Evolutionary conservation across 2,888 invertebrate species (phyloP), one percentile per base, ranked within the genome.

Genomic region (Ormyrus thymus): DNA sequence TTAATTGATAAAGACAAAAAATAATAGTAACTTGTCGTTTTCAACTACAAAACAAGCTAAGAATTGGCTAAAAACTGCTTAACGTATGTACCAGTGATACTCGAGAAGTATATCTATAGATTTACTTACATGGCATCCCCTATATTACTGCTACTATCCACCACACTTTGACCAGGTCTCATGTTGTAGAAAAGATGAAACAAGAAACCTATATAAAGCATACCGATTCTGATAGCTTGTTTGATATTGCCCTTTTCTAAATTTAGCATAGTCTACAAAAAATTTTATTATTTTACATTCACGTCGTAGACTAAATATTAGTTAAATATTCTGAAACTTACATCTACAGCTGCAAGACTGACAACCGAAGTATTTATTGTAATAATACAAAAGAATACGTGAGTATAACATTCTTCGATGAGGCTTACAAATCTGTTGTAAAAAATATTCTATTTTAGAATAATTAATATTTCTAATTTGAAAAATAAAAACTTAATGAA

Each of bases 301-400:
- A 13, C 53, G 7, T 11, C 53, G 7, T 11, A 11, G 6, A 50
- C 7, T 50, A 51, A 61, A n/a, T 15, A 43, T 15, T 45, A 45
- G 6, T 50, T 3, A 50, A 53, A 15, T 29, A 29, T 29, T 29
- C 29, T 2, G 2, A 29, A 29, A 53, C 46, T 66, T 55, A 74
- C 74, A n/a, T 65, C 74, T 5, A 74, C 74, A 6, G 58, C 74
- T 7, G 74, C 53, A 1, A 74, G 15, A 45, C 74, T 74, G 10
- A 66, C 15, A 10, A 50, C 45, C 13, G 43, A 4, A 1, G 65
- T 58, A 5, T 66, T 65, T 1, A 66, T 7, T 4, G 43, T 8
- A 9, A 66, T 7, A 11, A 74, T 5, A 9, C n/a, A 11, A 51
- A 66, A 74, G 15, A 9, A 59, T 9, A 29, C 11, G 10, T 58